Evolutionary conservation across 2,113 vertebrate species (phyloP).

Genomic region (Natator depressus): DNA sequence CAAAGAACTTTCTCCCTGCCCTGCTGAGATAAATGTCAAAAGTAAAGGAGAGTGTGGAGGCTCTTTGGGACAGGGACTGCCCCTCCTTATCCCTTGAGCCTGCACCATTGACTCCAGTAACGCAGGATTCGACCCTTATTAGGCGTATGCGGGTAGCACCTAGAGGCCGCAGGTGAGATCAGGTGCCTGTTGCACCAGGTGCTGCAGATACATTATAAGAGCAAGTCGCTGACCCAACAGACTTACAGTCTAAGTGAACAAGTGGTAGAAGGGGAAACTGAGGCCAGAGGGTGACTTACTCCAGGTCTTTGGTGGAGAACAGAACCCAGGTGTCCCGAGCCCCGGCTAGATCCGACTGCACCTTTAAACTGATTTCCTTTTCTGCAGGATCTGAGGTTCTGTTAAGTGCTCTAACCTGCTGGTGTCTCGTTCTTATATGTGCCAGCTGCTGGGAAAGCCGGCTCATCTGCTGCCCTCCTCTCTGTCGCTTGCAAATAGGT

Average conservation of each 20-base stretch:
- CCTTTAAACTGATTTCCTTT: neutral
- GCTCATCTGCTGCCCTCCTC: neutral
- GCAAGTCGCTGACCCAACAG: neutral
- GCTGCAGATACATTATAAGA: neutral
- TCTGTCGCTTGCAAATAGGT: neutral
- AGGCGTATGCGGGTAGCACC: neutral
- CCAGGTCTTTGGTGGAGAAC: neutral
- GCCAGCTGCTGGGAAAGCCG: neutral
- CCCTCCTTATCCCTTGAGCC: neutral
- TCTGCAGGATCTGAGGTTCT: neutral
- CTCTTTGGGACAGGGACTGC: neutral
- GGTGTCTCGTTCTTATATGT: neutral
- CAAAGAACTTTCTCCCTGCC: neutral
- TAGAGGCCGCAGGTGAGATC: neutral
- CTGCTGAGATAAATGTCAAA: neutral
- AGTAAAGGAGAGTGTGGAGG: neutral
- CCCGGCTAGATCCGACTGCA: too few species aligned
- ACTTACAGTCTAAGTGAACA: neutral
- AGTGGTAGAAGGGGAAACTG: neutral
- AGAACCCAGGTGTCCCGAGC: too few species aligned
- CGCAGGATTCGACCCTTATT: neutral
- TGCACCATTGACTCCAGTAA: neutral
- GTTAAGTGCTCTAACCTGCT: neutral
- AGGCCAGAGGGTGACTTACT: neutral
- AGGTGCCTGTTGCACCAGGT: neutral